phyloP scores from a whole-genome alignment of 2,113 vertebrate species.

The Cacatua alba region DNA sequence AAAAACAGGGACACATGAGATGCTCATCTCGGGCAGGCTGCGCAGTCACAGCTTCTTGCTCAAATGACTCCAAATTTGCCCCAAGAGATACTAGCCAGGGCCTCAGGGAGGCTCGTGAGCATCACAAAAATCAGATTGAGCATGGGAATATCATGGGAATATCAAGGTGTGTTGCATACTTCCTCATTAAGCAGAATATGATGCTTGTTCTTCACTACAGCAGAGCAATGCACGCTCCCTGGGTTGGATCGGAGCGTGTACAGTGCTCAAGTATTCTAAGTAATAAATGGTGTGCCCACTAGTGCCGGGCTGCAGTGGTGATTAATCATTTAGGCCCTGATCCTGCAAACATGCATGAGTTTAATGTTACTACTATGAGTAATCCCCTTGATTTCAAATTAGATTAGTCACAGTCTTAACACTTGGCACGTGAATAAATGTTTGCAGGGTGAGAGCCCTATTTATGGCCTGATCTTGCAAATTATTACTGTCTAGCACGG shows the following conservation, averaged over 20 bases:
- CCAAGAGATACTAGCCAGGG: neutral
- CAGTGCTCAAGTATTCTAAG: neutral
- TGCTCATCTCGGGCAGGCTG: neutral
- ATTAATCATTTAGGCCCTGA: conserved; percentile 56
- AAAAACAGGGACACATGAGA: neutral
- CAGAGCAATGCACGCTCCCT: neutral
- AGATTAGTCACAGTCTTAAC: conserved; percentile 64
- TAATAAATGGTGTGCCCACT: neutral
- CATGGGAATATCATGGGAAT: rapidly evolving
- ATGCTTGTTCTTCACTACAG: neutral
- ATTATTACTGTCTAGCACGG: conserved; percentile 44
- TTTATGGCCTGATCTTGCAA: conserved; percentile 59
- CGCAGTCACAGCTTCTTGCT: rapidly evolving
- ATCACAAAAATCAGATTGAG: neutral
- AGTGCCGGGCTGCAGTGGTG: conserved; percentile 21
- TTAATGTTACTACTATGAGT: conserved; percentile 65
- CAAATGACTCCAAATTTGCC: neutral
- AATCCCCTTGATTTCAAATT: conserved; percentile 63
- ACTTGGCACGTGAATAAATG: conserved; percentile 58
- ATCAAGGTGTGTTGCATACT: neutral
- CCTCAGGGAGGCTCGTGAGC: neutral
- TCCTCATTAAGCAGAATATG: neutral
- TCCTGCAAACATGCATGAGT: conserved; percentile 51
- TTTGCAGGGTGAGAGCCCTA: conserved; percentile 52
- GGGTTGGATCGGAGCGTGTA: neutral